A percentile compares a stretch with the other conserved stretches of the same genome.
These are phyloP conservation scores for Megalurothrips usitatus DNA, from an alignment of 2,888 invertebrate genomes.

Conservation along the genomic window DNA sequence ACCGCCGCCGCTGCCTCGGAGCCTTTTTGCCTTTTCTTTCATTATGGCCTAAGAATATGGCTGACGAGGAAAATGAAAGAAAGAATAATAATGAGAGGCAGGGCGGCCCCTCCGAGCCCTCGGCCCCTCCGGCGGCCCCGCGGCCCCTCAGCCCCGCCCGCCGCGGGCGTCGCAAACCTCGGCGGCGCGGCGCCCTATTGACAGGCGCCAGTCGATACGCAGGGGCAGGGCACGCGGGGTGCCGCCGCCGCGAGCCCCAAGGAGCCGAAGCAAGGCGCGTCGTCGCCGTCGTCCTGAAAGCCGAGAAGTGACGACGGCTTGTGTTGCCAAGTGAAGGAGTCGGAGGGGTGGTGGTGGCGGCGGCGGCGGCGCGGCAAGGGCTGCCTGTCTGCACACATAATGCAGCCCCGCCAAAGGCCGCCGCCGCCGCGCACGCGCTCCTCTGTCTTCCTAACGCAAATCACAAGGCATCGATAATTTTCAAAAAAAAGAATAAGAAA, in stretches of 20 bases:
- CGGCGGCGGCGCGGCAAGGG: no score
- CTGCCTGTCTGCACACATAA: not conserved
- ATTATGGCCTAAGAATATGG: conserved; percentile 3
- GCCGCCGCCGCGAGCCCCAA: not conserved
- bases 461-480: no score
- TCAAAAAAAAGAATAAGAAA: no score
- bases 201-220: conserved; percentile 2
- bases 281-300: no score
- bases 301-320: not conserved
- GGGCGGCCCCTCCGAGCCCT: not conserved
- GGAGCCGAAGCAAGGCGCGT: no score
- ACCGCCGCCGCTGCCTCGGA: not conserved
- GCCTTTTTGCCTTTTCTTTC: not conserved
- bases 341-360: not conserved
- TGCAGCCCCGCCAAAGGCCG: not conserved
- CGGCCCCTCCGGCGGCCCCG: not conserved
- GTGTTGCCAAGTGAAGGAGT: not conserved
- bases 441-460: not conserved
- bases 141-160: not conserved
- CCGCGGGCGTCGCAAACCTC: not conserved
- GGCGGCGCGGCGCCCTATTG: not conserved
- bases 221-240: not conserved
- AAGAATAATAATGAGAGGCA: conserved; percentile 8
- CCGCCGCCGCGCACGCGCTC: not conserved
- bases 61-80: conserved; percentile 7